Conservation (phyloP, 2,113 vertebrate genomes). For the Crotalus helleri region DNA sequence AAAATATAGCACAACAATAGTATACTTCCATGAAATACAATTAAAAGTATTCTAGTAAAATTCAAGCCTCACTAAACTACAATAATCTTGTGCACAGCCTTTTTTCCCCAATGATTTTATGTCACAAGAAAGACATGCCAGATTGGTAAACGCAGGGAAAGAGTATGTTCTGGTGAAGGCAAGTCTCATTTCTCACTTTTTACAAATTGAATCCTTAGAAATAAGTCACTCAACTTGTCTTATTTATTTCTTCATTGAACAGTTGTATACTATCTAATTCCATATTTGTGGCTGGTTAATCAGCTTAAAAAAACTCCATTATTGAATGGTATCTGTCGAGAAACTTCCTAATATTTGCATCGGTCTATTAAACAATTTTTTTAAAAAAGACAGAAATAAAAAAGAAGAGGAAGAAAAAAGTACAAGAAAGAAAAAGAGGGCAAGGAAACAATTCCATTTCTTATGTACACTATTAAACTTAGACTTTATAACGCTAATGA, state of each 20-base stretch:
- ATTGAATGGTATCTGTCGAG: not conserved
- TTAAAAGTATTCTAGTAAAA: not conserved
- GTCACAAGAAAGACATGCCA: not conserved
- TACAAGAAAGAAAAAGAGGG: not conserved
- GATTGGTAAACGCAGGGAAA: not conserved
- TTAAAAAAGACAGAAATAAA: not conserved
- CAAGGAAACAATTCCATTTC: too few species aligned
- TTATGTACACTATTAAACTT: too few species aligned
- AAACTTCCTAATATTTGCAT: not conserved
- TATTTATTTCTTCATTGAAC: not conserved
- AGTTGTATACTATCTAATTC: not conserved
- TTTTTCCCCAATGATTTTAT: not conserved
- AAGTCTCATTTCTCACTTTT: not conserved
- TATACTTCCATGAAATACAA: not conserved
- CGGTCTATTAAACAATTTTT: not conserved
- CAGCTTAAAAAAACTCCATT: not conserved
- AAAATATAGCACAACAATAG: not conserved
- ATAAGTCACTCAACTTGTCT: not conserved
- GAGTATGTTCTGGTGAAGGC: not conserved
- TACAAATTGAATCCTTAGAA: not conserved
- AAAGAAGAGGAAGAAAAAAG: not conserved
- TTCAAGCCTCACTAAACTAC: not conserved
- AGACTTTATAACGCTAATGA: not conserved
- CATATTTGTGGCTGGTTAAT: not conserved
- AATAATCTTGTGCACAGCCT: not conserved